Evolutionary conservation across 2,113 vertebrate species (phyloP), one percentile per base, ranked within the genome.

Genomic region (Puntigrus tetrazona): DNA sequence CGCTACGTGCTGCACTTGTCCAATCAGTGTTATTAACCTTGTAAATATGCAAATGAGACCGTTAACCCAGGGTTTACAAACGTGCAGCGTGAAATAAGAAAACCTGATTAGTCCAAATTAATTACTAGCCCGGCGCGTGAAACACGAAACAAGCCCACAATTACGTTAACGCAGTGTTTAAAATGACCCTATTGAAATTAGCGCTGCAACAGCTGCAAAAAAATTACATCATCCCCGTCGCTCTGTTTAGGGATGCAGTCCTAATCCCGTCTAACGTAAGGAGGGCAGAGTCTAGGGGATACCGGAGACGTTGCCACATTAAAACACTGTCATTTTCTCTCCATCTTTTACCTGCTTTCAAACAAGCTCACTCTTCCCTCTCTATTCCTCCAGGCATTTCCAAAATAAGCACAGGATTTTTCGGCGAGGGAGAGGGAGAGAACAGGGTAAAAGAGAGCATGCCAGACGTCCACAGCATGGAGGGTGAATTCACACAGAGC

Each of bases 301-400:
- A 50, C 73, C 16, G 0, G 31, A 55, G 59, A 84, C 29, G 10
- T 20, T 69, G 67, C 74, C 74, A 14, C 38, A 45, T 80, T 72
- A 52, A 61, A 75, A 29, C 3, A 11, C 47, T 59, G 59, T n/a
- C 55, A 22, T 36, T 29, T 57, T 22, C 47, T 76, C 67, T 76
- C 72, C 6, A 61, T 77, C 41, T 38, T 61, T 38, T 55, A 52
- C 43, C 36, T 29, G 47, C 65, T 73, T 69, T 82, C 82, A 61
- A 70, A 74, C 69, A 29, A 29, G 78, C 73, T 63, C 20, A 90
- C 36, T 57, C 61, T 52, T 88, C 82, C 86, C 90, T 89, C 90
- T 89, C 88, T 90, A 86, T 88, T 91, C 92, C 92, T 90, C 89
- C 84, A 81, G 86, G 76, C 57, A 55, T 57, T 75, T 81, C 81